Evolutionary conservation across 1,140 invertebrate species (phyloP).

Genomic region (Musca vetustissima): DNA sequence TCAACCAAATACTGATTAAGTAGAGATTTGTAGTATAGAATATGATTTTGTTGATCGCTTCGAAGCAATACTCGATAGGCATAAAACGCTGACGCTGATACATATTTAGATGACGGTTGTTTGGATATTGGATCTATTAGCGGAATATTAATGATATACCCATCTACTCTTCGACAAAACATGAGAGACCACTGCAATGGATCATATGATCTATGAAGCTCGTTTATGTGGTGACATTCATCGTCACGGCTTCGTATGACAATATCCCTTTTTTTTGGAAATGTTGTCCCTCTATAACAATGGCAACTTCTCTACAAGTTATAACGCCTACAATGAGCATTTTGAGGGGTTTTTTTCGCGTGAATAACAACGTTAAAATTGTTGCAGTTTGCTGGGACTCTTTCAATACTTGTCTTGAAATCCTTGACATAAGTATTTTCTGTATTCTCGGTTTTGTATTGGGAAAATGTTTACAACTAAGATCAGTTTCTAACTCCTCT

Average conservation of each 20-base stretch:
- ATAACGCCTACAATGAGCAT: constrained; percentile 44
- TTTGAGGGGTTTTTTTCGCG: constrained; percentile 44
- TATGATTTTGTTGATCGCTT: background rate
- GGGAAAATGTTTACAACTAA: no score
- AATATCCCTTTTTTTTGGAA: no score
- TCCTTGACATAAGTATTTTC: constrained; percentile 31
- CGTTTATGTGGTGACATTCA: constrained; percentile 24
- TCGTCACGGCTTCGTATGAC: constrained; percentile 39
- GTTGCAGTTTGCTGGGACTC: constrained; percentile 28
- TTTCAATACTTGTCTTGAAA: constrained; percentile 39
- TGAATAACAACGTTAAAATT: constrained; percentile 46
- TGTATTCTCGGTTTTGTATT: constrained; percentile 33
- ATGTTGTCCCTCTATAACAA: constrained; percentile 46
- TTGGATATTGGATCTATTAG: background rate
- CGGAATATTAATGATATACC: constrained; percentile 4
- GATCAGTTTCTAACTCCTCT: no score
- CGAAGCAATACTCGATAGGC: constrained; percentile 4
- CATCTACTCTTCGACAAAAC: constrained; percentile 42
- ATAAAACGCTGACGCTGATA: background rate
- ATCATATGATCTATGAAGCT: constrained; percentile 49
- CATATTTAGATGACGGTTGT: background rate
- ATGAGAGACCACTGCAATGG: constrained; percentile 52
- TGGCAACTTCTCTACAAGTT: constrained; percentile 50
- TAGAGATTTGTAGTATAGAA: background rate
- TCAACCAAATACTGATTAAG: constrained; percentile 10